A percentile compares a stretch with the other conserved stretches of the same genome.
Evolutionary conservation across 2,797 vertebrate genomes (phyloP).

Genomic region (Glossophaga mutica): DNA sequence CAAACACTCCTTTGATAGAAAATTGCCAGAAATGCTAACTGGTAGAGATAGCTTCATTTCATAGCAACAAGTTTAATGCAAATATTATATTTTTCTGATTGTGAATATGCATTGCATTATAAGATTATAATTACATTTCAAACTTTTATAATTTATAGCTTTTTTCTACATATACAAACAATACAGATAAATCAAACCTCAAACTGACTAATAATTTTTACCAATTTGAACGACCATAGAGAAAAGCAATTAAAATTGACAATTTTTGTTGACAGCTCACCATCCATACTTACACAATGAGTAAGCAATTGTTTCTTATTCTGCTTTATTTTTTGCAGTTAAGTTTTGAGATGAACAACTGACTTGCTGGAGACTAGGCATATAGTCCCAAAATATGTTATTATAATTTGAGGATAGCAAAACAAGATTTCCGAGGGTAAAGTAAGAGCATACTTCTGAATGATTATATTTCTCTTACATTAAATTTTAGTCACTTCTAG

Average conservation of each 20-base stretch:
- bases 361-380: background rate
- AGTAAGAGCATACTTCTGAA: constrained; percentile 1
- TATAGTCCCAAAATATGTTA: background rate
- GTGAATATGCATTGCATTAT: background rate
- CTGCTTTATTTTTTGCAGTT: background rate
- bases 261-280: background rate
- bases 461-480: background rate
- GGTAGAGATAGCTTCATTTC: background rate
- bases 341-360: constrained; percentile 20
- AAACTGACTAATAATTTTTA: background rate
- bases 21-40: constrained; percentile 12
- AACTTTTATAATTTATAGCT: constrained; percentile 10
- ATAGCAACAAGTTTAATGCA: background rate
- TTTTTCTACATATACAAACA: background rate
- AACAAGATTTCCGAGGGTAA: background rate
- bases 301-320: background rate
- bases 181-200: background rate
- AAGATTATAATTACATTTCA: constrained; percentile 36
- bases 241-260: constrained; percentile 21
- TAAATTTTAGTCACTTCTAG: background rate
- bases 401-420: background rate
- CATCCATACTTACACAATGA: background rate
- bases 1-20: background rate
- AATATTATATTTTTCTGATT: constrained; percentile 9
- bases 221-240: constrained; percentile 3